Base-by-base conservation (phyloP, 1,140 invertebrate genomes). In the Lysiphlebus fabarum region DNA sequence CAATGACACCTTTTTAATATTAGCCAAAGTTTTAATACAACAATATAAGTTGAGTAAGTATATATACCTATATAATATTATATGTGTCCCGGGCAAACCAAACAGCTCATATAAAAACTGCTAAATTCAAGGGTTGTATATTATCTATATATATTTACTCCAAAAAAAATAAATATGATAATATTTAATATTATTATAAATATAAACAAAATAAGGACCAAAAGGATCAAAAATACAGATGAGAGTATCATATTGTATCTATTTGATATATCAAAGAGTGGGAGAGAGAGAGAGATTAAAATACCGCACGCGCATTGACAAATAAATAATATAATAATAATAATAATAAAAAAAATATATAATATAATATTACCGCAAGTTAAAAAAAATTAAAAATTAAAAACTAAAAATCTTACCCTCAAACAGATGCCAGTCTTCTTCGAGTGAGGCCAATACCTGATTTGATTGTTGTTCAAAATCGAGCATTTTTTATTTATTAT, bases 351-450 rank as follows among this genome's bases (percentile, higher is more conserved):
- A 33, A 11, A 48, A 4, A 34, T 33, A 34, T 48, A 6, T 37
- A 55, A 26, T 8, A 5, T 33, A 33, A 11, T 38, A 34, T 40
- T 43, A 11, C 51, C 38, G 40, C 7, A 59, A 43, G 12, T 12
- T 60, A 61, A 56, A 48, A 67, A 65, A 65, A 67, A 67, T 65
- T 57, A 64, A 62, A 72, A 72, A 66, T 70, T 70, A n/a, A n/a
- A n/a, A n/a, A n/a, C n/a, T 69, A 63, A 70, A 56, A 49, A 51
- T 1, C 70, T 73, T 64, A 73, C 70, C 71, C 70, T 70, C 69
- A 62, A 73, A 69, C 67, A 73, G 67, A 65, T 73, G 71, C 70
- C 71, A 73, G 65, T 73, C 67, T 33, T 72, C 69, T 59, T 72
- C 63, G 53, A 69, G 68, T 51, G 69, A 72, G 57, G 69, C 70